phyloP scores from a whole-genome alignment of 2,888 invertebrate species.

The Acleris holmiana region DNA sequence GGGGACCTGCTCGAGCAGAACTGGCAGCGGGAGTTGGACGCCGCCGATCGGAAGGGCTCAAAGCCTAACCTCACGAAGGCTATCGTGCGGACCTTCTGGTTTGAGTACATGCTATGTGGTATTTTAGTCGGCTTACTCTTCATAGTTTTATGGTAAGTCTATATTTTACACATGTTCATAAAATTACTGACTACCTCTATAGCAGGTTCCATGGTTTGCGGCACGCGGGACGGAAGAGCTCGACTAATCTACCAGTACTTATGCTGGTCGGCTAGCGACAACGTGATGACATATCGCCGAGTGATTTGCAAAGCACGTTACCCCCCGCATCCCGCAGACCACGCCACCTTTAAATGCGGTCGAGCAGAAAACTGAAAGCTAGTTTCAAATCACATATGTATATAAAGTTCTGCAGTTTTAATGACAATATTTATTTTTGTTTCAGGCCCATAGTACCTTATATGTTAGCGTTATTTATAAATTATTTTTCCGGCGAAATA shows the following conservation, averaged over 20 bases:
- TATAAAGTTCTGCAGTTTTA: too few relatives aligned
- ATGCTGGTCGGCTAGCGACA: too few relatives aligned
- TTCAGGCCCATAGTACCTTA: conserved; percentile 86
- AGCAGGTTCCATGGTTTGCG: too few relatives aligned
- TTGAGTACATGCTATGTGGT: conserved; percentile 85
- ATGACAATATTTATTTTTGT: conserved; percentile 42
- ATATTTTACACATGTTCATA: not conserved
- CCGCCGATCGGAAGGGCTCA: conserved; percentile 71
- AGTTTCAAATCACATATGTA: too few relatives aligned
- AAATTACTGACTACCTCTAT: not conserved
- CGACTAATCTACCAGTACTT: too few relatives aligned
- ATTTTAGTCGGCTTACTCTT: conserved; percentile 82
- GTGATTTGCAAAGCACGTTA: too few relatives aligned
- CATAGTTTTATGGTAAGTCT: conserved; percentile 83
- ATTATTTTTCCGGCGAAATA: conserved; percentile 84
- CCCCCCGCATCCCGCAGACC: too few relatives aligned
- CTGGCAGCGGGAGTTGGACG: conserved; percentile 85
- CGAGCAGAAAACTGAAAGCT: too few relatives aligned
- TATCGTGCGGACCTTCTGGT: conserved; percentile 85
- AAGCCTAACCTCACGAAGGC: conserved; percentile 86
- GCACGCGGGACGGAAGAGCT: too few relatives aligned
- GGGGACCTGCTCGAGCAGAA: conserved; percentile 87
- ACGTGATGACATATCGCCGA: too few relatives aligned
- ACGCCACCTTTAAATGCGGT: too few relatives aligned
- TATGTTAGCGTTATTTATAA: conserved; percentile 85